These are phyloP conservation scores for Ephestia elutella DNA, from an alignment of 1,140 invertebrate species.

Conservation along the genomic window DNA sequence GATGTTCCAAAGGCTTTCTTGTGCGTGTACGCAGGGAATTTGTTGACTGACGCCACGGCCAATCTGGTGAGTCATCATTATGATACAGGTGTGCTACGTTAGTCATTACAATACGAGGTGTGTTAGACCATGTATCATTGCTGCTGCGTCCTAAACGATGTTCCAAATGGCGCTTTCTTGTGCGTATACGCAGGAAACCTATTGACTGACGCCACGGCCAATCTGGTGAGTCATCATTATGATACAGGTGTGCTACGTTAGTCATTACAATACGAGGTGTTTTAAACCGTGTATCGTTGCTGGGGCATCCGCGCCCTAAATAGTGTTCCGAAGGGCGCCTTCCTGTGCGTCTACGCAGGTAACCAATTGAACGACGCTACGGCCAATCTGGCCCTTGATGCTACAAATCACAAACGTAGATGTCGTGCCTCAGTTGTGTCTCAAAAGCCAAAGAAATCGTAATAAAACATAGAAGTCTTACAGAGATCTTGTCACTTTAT, in stretches of 20 bases:
- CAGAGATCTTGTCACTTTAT: too few species aligned
- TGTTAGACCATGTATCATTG: slow-evolving; percentile 91
- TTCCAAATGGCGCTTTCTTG: slow-evolving; percentile 94
- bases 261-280: too few species aligned
- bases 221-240: slow-evolving; percentile 77
- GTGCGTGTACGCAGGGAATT: slow-evolving; percentile 95
- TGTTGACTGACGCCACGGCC: slow-evolving; percentile 91
- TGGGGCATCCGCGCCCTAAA: slow-evolving; percentile 97
- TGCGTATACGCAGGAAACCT: slow-evolving; percentile 96
- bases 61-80: slow-evolving; percentile 79
- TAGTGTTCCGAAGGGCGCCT: slow-evolving; percentile 94
- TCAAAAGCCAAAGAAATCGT: too few species aligned
- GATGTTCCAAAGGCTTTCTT: slow-evolving; percentile 96
- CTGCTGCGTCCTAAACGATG: slow-evolving; percentile 94
- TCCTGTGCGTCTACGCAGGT: slow-evolving; percentile 97
- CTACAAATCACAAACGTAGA: too few species aligned
- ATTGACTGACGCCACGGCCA: slow-evolving; percentile 91
- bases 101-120: too few species aligned
- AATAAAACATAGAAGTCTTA: too few species aligned
- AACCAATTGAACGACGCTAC: slow-evolving; percentile 91
- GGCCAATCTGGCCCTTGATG: slow-evolving; percentile 92
- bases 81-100: too few species aligned
- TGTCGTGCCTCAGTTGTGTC: too few species aligned
- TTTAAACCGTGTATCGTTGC: slow-evolving; percentile 89
- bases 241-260: too few species aligned